These are phyloP conservation scores for Metacarcinus magister DNA, from an alignment of 2,888 invertebrate species.

Conservation along the genomic window DNA sequence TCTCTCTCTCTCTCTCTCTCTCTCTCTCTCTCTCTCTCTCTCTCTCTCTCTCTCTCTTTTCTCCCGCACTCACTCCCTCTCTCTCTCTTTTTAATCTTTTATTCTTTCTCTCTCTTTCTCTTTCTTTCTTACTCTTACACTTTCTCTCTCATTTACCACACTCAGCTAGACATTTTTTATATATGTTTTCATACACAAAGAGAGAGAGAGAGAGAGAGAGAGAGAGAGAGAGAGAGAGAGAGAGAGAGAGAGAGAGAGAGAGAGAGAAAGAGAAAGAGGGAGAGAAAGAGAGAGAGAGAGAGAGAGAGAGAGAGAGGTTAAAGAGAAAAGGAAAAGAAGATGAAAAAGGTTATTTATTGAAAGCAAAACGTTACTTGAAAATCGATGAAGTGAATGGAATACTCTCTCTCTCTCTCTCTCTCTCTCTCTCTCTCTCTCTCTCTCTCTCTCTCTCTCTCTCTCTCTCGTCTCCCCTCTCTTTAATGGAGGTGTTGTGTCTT, in stretches of 20 bases:
- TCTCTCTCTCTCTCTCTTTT: constrained; percentile 17
- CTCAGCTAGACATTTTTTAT: neutral
- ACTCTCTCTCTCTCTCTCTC: constrained; percentile 15
- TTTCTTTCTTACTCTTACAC: neutral
- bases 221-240: too few species aligned
- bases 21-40: neutral
- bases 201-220: neutral
- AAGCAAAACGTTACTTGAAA: neutral
- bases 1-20: neutral
- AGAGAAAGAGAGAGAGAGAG: too few species aligned
- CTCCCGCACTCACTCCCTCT: neutral
- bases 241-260: neutral
- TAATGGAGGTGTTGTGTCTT: constrained; percentile 42
- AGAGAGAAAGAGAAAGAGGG: neutral
- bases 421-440: constrained; percentile 30
- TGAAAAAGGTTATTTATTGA: neutral
- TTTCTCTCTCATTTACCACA: neutral
- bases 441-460: constrained; percentile 29
- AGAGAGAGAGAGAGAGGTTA: neutral
- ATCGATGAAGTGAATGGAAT: neutral
- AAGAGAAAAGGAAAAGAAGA: neutral
- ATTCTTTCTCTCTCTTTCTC: neutral
- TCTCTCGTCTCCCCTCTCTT: constrained; percentile 46
- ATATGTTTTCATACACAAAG: neutral
- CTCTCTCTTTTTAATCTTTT: neutral